A percentile compares a stretch with the other conserved stretches of the same genome.
phyloP scores from a whole-genome alignment of 2,888 invertebrate species.

The Hofmannophila pseudospretella region DNA sequence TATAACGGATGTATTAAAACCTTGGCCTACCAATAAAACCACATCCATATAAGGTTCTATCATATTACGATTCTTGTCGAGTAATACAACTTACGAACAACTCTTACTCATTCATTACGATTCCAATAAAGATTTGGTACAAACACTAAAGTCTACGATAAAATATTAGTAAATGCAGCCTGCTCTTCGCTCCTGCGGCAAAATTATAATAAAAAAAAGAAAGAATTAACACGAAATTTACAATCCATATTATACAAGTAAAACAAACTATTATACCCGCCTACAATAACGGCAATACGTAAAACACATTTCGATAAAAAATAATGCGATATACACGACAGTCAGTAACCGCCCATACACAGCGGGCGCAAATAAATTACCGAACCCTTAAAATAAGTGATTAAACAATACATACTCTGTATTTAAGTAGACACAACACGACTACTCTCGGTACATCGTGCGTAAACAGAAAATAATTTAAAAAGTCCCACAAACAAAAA shows the following conservation, averaged over 20 bases:
- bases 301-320: too few species aligned
- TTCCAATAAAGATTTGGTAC: constrained; percentile 65
- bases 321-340: constrained; percentile 2
- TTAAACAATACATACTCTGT: constrained; percentile 19
- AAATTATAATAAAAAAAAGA: constrained; percentile 28
- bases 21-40: too few species aligned
- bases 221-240: constrained; percentile 56
- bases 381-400: constrained; percentile 21
- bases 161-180: constrained; percentile 77
- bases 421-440: constrained; percentile 9
- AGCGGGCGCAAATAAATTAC: constrained; percentile 29
- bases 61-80: too few species aligned
- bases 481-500: constrained; percentile 14
- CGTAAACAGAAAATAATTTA: constrained; percentile 12
- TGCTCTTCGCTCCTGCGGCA: constrained; percentile 51
- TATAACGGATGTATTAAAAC: too few species aligned
- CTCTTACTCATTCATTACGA: constrained; percentile 29
- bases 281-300: too few species aligned
- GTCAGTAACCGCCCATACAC: constrained; percentile 2
- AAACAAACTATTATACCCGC: too few species aligned
- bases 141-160: constrained; percentile 66
- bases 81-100: too few species aligned
- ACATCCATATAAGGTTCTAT: too few species aligned
- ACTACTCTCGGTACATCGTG: constrained; percentile 23
- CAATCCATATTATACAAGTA: constrained; percentile 58